Evolutionary conservation across 2,888 invertebrate species (phyloP).

Genomic region (Tetheella fluctuosa): DNA sequence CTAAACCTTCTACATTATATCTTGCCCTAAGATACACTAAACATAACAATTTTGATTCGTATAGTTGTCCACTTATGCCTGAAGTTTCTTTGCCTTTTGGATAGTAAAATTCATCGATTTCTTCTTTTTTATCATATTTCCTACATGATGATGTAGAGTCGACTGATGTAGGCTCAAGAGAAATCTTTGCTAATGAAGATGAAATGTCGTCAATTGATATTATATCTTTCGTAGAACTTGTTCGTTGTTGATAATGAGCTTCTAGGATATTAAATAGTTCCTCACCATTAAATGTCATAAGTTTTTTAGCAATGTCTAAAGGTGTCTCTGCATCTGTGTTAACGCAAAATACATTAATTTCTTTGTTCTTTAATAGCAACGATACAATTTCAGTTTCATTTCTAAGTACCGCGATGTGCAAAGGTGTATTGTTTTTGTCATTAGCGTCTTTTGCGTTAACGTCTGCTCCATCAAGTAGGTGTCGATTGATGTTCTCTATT

Average conservation of each 20-base stretch:
- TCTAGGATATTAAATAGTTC: conserved; percentile 4
- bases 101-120: not conserved
- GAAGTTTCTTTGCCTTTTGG: conserved; percentile 25
- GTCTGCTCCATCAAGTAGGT: conserved; percentile 34
- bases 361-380: conserved; percentile 32
- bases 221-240: not conserved
- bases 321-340: conserved; percentile 33
- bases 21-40: conserved; percentile 31
- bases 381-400: conserved; percentile 28
- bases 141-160: not conserved
- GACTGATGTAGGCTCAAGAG: not conserved
- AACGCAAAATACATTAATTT: conserved; percentile 20
- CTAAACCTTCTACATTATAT: conserved; percentile 2
- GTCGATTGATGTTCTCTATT: conserved; percentile 25
- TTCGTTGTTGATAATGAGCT: not conserved
- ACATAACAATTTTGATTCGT: conserved; percentile 36
- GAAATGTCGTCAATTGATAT: not conserved
- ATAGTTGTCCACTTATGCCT: conserved; percentile 35
- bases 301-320: conserved; percentile 29
- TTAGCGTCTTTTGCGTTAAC: conserved; percentile 38
- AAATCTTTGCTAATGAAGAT: not conserved
- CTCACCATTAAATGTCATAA: not conserved
- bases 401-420: conserved; percentile 36
- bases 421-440: conserved; percentile 32
- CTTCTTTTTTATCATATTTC: not conserved